Conservation (phyloP, 2,113 vertebrate species). For the Rhynchomys soricoides region DNA sequence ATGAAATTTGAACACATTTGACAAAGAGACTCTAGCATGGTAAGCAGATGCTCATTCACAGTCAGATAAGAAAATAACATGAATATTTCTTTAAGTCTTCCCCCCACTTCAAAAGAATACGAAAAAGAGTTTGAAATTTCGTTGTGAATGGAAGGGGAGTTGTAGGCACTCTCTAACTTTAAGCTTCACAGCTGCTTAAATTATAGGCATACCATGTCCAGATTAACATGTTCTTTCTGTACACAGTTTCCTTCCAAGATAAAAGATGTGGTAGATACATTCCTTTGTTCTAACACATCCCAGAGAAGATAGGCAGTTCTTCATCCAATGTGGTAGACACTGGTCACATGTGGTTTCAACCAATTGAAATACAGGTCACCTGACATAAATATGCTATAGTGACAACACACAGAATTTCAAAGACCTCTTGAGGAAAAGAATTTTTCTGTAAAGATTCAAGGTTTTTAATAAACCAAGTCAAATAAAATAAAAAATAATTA, state of each 20-base stretch:
- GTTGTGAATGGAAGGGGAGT: background rate
- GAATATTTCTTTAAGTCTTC: background rate
- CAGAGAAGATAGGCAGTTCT: background rate
- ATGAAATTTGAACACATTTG: background rate
- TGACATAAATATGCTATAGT: background rate
- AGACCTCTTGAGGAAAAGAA: background rate
- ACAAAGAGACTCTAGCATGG: background rate
- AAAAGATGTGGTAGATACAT: background rate
- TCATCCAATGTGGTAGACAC: background rate
- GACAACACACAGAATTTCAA: background rate
- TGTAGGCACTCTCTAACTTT: background rate
- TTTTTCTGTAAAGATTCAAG: background rate
- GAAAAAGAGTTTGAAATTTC: background rate
- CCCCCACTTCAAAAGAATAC: background rate
- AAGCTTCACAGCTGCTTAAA: background rate
- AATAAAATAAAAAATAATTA: conserved; percentile 30
- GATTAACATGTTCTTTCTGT: background rate
- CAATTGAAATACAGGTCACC: background rate
- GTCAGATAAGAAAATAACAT: background rate
- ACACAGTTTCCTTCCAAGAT: background rate
- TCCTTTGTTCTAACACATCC: background rate
- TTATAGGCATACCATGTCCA: background rate
- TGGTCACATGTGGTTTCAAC: background rate
- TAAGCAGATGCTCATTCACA: background rate
- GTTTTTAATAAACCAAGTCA: background rate